Conservation (phyloP, 2,888 invertebrate genomes). For the Calliopum simillimum region DNA sequence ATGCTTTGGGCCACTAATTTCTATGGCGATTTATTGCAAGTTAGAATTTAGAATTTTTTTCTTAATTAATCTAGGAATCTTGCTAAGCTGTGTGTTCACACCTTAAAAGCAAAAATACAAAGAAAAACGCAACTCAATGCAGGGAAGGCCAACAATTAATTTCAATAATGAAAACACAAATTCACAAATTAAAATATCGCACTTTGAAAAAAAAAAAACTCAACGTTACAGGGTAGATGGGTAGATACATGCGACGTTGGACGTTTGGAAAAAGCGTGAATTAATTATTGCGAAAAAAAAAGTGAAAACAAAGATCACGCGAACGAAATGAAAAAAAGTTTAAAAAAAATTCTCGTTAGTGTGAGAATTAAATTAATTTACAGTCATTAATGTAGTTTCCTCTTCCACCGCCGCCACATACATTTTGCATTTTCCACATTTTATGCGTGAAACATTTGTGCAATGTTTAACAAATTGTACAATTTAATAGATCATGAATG, state of each 20-base stretch:
- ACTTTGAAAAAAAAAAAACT: neutral
- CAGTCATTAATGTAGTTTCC: conserved; percentile 8
- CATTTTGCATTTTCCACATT: conserved; percentile 16
- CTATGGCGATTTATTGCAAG: no score
- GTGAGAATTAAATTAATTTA: conserved; percentile 29
- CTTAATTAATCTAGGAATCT: no score
- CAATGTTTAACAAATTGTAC: neutral
- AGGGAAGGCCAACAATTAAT: conserved; percentile 20
- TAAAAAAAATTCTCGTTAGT: neutral
- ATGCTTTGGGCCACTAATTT: no score
- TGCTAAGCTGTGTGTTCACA: neutral
- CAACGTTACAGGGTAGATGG: no score
- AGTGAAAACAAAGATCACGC: conserved; percentile 13
- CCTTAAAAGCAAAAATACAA: neutral
- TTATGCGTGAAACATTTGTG: conserved; percentile 9
- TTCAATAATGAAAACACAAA: neutral
- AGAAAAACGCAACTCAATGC: neutral
- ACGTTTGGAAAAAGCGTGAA: no score
- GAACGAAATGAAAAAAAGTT: no score
- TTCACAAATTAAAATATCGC: neutral
- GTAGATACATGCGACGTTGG: no score
- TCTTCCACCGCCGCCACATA: neutral
- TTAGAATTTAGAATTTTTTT: no score
- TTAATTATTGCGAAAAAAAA: no score
- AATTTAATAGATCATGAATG: neutral